Conservation (phyloP, 2,113 vertebrate genomes). For the Danionella cerebrum region DNA sequence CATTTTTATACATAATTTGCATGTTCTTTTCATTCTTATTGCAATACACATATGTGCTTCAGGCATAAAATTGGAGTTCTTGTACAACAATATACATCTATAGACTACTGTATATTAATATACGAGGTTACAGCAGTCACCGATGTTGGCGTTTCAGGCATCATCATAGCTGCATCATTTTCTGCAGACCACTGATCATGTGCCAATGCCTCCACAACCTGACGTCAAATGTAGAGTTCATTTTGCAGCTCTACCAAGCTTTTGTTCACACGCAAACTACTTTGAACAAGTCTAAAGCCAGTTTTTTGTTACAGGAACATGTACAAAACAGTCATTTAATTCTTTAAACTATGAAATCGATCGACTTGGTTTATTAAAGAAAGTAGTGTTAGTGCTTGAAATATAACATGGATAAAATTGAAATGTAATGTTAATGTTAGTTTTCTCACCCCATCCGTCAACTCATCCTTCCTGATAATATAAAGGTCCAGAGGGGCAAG, state of each 20-base stretch:
- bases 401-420: slow-evolving; percentile 40
- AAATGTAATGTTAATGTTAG: slow-evolving; percentile 35
- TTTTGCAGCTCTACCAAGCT: slow-evolving; percentile 1
- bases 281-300: background rate
- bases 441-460: slow-evolving; percentile 35
- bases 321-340: background rate
- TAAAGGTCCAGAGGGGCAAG: slow-evolving; percentile 50
- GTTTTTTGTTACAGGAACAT: background rate
- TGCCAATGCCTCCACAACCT: background rate
- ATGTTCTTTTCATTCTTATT: slow-evolving; percentile 25
- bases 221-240: background rate
- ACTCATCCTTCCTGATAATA: slow-evolving; percentile 47
- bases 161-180: background rate
- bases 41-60: slow-evolving; percentile 41
- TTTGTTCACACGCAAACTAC: background rate
- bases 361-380: background rate
- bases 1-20: background rate
- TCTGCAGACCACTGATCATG: background rate
- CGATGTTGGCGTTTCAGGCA: background rate
- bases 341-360: background rate
- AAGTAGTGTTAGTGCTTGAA: slow-evolving; percentile 56
- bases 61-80: slow-evolving; percentile 18
- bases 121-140: slow-evolving; percentile 1
- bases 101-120: background rate
- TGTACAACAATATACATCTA: slow-evolving; percentile 45